Evolutionary conservation across 1,140 invertebrate species (phyloP), one percentile per base, ranked within the genome.

Genomic region (Philaenus spumarius): DNA sequence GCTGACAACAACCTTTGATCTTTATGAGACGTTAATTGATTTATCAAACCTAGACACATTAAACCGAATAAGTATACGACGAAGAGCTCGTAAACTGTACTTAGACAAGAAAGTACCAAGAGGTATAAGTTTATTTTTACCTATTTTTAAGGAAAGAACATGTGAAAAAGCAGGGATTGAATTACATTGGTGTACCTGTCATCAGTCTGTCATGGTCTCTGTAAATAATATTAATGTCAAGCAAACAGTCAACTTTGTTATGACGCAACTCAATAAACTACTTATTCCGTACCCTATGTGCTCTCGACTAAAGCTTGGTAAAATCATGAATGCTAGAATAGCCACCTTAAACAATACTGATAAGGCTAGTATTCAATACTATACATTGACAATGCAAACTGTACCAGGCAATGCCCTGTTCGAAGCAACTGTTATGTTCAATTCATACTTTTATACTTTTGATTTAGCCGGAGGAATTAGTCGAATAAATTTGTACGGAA

Each of bases 171-270:
- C 90, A 0, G 81, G 76, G 0, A 90, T 95, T 37, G 79, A 83
- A 0, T 80, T 83, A 26, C 86, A 93, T 65, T 94, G 87, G 84
- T 95, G 91, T 67, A 86, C 87, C 12, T 95, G 92, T 66, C 81
- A 87, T 59, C 77, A 77, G 54, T 79, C 76, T 11, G 68, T 70
- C 40, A 78, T 80, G 59, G 65, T 84, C 9, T 64, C 75, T 0
- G 69, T 71, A 0, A 75, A 79, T 11, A 75, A 82, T 64, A 67
- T 64, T 0, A 65, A 73, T 5, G 78, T 79, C 9, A 54, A 66
- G 11, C 46, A 77, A 11, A 79, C 78, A 1, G 80, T 80, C 0
- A 66, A 72, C 0, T 78, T 79, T 61, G 65, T 87, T 2, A 73
- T 89, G 0, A 64, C 71, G 0, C 71, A 84, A 58, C 74, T 92